phyloP scores from a whole-genome alignment of 2,888 invertebrate genomes.

The Eupithecia vulgata region DNA sequence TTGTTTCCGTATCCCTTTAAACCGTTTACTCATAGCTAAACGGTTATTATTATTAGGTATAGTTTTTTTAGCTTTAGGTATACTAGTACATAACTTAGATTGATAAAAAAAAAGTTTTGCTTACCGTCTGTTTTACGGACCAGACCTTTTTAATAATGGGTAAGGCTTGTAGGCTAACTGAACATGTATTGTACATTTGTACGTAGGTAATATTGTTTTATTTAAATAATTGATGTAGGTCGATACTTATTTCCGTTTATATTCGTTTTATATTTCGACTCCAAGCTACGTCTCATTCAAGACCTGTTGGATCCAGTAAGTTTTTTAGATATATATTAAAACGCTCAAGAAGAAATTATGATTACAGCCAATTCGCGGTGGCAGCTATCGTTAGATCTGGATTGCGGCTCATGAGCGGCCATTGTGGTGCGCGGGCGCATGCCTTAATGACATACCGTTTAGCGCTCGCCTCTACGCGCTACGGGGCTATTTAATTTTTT shows the following conservation, averaged over 20 bases:
- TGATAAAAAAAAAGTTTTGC: no score
- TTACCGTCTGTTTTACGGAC: not conserved
- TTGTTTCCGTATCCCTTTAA: not conserved
- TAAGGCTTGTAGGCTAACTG: not conserved
- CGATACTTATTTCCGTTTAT: not conserved
- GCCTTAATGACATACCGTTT: conserved; percentile 72
- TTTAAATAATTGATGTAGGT: not conserved
- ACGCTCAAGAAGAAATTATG: conserved; percentile 18
- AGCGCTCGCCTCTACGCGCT: conserved; percentile 56
- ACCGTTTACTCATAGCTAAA: not conserved
- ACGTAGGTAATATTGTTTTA: not conserved
- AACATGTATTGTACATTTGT: no score
- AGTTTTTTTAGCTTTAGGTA: no score
- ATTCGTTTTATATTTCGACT: not conserved
- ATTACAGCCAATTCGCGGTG: conserved; percentile 40
- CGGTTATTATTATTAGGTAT: no score
- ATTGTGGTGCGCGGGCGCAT: conserved; percentile 58
- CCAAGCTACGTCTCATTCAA: not conserved
- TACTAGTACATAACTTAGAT: no score
- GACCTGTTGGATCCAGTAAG: not conserved
- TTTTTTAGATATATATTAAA: not conserved
- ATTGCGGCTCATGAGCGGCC: conserved; percentile 60
- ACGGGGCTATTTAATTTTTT: conserved; percentile 67
- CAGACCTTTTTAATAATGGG: not conserved
- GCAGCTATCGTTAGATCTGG: conserved; percentile 58